Base-by-base conservation (phyloP, 2,888 invertebrate genomes). In the Cryptocephalus moraei region DNA sequence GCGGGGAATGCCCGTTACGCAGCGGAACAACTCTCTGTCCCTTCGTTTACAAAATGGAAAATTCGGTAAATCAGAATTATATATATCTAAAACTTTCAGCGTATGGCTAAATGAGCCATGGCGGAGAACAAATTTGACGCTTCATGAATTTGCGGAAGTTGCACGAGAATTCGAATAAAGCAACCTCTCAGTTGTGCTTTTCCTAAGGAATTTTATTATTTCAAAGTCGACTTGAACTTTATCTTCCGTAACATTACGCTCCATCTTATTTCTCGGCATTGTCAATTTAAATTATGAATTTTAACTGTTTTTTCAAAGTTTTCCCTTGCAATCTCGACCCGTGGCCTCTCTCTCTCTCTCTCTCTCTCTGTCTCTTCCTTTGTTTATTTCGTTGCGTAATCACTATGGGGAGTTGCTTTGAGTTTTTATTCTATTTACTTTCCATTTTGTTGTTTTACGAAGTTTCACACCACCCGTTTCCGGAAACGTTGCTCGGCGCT, bases 241-340 rank as follows among this genome's bases (percentile, higher is more conserved):
- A 57, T 61, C 56, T 61, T 58, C 57, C 57, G 49, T 56, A 52
- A 58, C 56, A 52, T 53, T 54, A 52, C 56, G 54, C 54, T 53
- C 49, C 56, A 56, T 56, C 61, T 62, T 61, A 60, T 62, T 61
- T 62, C 61, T 22, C 58, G 52, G 50, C 58, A 56, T 57, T 57
- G 59, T 62, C 61, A 59, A 63, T 63, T 63, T 62, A 60, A 62
- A 63, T 63, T 62, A 60, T 51, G 57, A 63, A 61, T 62, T 58
- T 60, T 61, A 59, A 60, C 62, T 60, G 61, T 61, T 60, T 62
- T 60, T 55, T 55, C 48, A 54, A 61, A 60, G 56, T 63, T 62
- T 54, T 22, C 22, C 22, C 22, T 22, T 22, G 22, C 22, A 22
- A 22, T 22, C 22, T 22, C 22, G 22, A 22, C 22, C 22, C 22